Evolutionary conservation across 1,140 invertebrate species (phyloP), one percentile per base, ranked within the genome.

Genomic region (Condylostylus longicornis): DNA sequence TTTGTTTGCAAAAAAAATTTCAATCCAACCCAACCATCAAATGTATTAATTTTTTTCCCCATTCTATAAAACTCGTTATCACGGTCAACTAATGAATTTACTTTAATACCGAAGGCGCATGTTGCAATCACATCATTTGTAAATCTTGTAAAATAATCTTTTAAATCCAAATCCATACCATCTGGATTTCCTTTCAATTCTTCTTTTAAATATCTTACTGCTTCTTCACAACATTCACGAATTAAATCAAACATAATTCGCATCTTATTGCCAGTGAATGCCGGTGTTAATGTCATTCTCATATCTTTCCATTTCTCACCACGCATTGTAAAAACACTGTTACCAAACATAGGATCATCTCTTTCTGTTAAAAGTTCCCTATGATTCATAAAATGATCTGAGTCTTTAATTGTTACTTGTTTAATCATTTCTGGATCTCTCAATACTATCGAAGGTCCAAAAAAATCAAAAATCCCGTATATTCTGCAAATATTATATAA

Each of bases 61-160:
- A 64, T 62, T 40, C 43, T 34, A 33, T 65, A 74, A 46, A 70
- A 69, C 33, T 64, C 46, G 42, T 70, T 69, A 3, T 70, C 47
- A 0, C 53, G 51, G 2, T 73, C 58, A 15, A 55, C 56, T n/a
- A 70, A 57, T 0, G 72, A 70, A 40, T 75, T 63, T 2, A 71
- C 62, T 42, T 70, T 62, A 3, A 73, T 50, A 0, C 72, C 71
- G 47, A 74, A 74, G 10, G 65, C 68, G 4, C 58, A 62, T 0
- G 58, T 62, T 0, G 69, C 69, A 18, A 73, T 72, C 4, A 76
- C 69, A 45, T 77, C 73, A 23, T 67, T 73, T 0, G 72, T 65
- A 37, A 67, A 74, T 7, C 66, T 62, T 0, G 66, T 62, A 12
- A 58, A 60, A 13, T 68, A 44, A 30, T 71, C 67, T 35, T 68